Evolutionary conservation across 2,888 invertebrate genomes (phyloP), one percentile per base, ranked within the genome.

Genomic region (Brenthis ino): DNA sequence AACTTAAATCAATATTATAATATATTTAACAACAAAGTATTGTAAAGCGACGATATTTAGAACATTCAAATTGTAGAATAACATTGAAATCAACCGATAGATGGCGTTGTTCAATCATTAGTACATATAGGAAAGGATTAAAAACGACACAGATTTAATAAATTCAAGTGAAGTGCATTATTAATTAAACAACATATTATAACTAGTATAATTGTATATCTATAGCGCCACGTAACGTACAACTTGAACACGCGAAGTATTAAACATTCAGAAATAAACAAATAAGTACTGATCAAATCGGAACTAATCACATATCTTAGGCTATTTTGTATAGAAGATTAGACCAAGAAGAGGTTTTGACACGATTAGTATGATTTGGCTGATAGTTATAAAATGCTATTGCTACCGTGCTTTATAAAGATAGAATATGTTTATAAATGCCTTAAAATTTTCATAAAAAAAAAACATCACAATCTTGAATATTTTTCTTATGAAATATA

Each of bases 121-220:
- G 37, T 43, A 43, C 37, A 43, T 11, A 43, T 43, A 43, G 11
- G 11, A 8, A 8, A 60, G 48, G 50, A 50, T 24, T 28, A 47
- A 48, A 11, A 60, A 11, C 50, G 11, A 33, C 14, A 50, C n/a
- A 2, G 33, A 16, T 47, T 47, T 24, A 50, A 50, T 50, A 28
- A 60, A 37, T 37, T 37, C 37, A 11, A 43, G 28, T 50, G 50
- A 58, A 58, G 60, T 50, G 60, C 50, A 50, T 50, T 50, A 43
- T 43, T 64, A 50, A 63, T 63, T 61, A 56, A 63, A 56, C 54
- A 63, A 56, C 33, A 67, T 58, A 58, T 50, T 56, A 56, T 56
- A 16, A 60, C 53, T 50, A 50, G 37, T 61, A 56, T 12, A 56
- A 63, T 63, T 67, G 48, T 37, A 67, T 48, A 61, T 37, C 37